Percentiles rank a stretch among this genome's conserved stretches.
phyloP scores from a whole-genome alignment of 2,113 vertebrate species.

The Mastomys coucha region DNA sequence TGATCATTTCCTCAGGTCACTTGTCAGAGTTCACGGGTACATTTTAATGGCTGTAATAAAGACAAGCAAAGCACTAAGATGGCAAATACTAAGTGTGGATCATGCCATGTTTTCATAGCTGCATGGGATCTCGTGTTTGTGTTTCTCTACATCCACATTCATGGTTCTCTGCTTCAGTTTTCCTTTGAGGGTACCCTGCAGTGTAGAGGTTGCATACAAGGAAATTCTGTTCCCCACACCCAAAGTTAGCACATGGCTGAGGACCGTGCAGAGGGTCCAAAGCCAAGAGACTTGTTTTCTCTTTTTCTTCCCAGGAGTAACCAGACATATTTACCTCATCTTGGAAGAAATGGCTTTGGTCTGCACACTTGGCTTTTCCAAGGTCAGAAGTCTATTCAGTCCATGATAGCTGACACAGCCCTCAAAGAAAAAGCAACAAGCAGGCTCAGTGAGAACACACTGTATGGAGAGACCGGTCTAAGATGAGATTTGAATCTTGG shows the following conservation, averaged over 20 bases:
- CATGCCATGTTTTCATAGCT: constrained; percentile 78
- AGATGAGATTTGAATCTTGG: constrained; percentile 29
- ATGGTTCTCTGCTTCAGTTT: constrained; percentile 61
- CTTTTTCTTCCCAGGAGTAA: not conserved
- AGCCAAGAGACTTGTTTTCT: not conserved
- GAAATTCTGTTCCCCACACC: constrained; percentile 50
- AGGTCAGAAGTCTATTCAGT: constrained; percentile 48
- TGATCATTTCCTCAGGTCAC: constrained; percentile 55
- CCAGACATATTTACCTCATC: constrained; percentile 47
- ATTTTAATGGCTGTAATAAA: constrained; percentile 80
- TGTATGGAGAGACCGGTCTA: constrained; percentile 3
- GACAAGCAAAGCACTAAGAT: constrained; percentile 63
- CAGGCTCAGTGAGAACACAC: not conserved
- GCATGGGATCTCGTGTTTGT: constrained; percentile 74
- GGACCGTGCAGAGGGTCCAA: not conserved
- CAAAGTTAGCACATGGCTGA: not conserved
- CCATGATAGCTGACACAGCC: constrained; percentile 55
- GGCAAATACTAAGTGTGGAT: constrained; percentile 62
- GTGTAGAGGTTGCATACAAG: constrained; percentile 43
- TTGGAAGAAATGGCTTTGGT: constrained; percentile 68
- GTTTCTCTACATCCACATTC: constrained; percentile 72
- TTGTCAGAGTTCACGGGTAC: constrained; percentile 74
- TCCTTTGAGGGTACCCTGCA: constrained; percentile 72
- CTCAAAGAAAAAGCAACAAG: constrained; percentile 63
- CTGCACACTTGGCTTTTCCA: not conserved